Evolutionary conservation across 2,888 invertebrate species (phyloP).

Genomic region (Netelia virgata): DNA sequence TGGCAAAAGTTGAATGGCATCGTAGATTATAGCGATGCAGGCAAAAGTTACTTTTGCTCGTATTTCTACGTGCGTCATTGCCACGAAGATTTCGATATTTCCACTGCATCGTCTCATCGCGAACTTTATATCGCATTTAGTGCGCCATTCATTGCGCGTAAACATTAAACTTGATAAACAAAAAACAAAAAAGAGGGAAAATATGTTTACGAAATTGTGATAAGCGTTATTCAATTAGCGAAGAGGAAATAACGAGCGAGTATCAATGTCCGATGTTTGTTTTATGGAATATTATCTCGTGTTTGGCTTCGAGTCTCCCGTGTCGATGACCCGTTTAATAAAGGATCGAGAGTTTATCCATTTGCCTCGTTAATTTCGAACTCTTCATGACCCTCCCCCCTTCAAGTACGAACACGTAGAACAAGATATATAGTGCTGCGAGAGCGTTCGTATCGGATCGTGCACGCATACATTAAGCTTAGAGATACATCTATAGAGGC

Average conservation of each 20-base stretch:
- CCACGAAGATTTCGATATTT: constrained; percentile 44
- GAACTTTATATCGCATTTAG: constrained; percentile 46
- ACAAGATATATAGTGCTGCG: neutral
- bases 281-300: constrained; percentile 52
- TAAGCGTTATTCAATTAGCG: constrained; percentile 1
- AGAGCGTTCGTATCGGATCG: neutral
- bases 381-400: constrained; percentile 20
- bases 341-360: constrained; percentile 48
- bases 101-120: constrained; percentile 13
- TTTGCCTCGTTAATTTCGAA: constrained; percentile 27
- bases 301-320: constrained; percentile 5
- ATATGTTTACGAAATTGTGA: neutral
- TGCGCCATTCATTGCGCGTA: neutral
- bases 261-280: neutral
- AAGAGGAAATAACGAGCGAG: neutral
- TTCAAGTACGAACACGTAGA: neutral
- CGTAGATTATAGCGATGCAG: constrained; percentile 45
- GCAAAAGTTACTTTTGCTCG: constrained; percentile 43
- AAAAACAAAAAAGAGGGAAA: neutral
- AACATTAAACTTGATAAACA: neutral
- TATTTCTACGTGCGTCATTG: constrained; percentile 42
- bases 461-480: neutral
- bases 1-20: constrained; percentile 55
- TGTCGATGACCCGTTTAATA: constrained; percentile 27
- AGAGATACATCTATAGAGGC: neutral